Base-by-base conservation (phyloP, 2,113 vertebrate species). In the Chaetodon auriga region DNA sequence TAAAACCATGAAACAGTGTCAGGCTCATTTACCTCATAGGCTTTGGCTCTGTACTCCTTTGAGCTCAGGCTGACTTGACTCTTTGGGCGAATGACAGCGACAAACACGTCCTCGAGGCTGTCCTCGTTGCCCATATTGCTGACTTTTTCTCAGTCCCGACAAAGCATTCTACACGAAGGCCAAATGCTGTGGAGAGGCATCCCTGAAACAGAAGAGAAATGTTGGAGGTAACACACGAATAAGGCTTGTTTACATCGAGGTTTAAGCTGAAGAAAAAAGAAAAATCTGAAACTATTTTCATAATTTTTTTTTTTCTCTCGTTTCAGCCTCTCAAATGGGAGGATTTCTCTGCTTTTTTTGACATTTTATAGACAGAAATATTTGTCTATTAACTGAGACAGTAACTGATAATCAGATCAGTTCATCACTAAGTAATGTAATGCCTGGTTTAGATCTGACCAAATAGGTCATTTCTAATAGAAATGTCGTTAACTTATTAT, bases 31-130 rank as follows among this genome's bases (percentile, higher is more conserved):
- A 99, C 98, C 96, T 99, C 98, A 53, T 97, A 99, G 23, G 97
- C 96, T 94, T 99, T 99, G 75, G 98, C 97, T 92, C 96, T 95
- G 93, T 99, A 99, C 85, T 99, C 98, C 91, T 97, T 97, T 25
- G 97, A 98, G 94, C 96, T 99, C 78, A 99, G 96, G 91, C 98
- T 99, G 92, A 97, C 96, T 78, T 96, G 94, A 89, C 96, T 99
- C 95, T 99, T 99, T 71, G 97, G 98, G 87, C 98, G 97, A 90
- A 99, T 97, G 85, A 99, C 98, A 79, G 97, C 98, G 82, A 99
- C 96, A 64, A 97, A 99, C 0, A 93, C 96, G 83, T 99, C 97
- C 92, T 97, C 97, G 30, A 95, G 85, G 83, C 92, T 92, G 92
- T 97, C 97, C 90, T 96, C 96, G 93, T 98, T 98, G 87, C 97